Conservation (phyloP, 2,888 invertebrate genomes). For the Apocheima hispidaria region DNA sequence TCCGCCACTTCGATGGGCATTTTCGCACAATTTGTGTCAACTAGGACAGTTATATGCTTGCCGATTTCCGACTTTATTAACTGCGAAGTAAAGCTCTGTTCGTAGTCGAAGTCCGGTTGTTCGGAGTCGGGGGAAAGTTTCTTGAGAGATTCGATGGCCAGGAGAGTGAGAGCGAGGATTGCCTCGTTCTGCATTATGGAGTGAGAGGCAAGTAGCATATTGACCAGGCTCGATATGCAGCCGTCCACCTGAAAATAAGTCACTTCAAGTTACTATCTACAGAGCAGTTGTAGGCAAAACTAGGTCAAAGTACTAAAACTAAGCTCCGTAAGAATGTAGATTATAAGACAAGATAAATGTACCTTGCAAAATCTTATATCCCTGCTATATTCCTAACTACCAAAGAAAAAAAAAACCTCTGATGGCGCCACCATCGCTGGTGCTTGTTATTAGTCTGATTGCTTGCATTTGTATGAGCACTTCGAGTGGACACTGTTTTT, state of each 20-base stretch:
- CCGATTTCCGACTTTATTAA: constrained; percentile 83
- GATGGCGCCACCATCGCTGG: too few relatives aligned
- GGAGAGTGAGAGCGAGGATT: constrained; percentile 89
- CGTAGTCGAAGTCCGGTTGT: constrained; percentile 56
- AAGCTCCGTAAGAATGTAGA: too few relatives aligned
- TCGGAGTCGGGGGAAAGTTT: constrained; percentile 48
- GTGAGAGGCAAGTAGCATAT: constrained; percentile 94
- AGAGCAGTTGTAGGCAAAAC: too few relatives aligned
- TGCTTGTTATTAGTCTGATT: too few relatives aligned
- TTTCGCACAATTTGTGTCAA: constrained; percentile 79
- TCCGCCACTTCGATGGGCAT: constrained; percentile 81
- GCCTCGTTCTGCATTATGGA: constrained; percentile 96
- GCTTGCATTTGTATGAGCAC: too few relatives aligned
- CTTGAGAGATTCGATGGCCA: constrained; percentile 73
- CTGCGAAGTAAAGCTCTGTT: constrained; percentile 64
- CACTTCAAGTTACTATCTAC: not conserved
- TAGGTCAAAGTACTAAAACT: too few relatives aligned
- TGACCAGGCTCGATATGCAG: constrained; percentile 90
- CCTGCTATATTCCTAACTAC: too few relatives aligned
- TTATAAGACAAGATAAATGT: too few relatives aligned
- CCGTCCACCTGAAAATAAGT: constrained; percentile 85
- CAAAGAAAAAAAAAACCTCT: too few relatives aligned
- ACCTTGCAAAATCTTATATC: too few relatives aligned
- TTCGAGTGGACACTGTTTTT: too few relatives aligned
- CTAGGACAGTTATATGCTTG: constrained; percentile 76